phyloP scores from a whole-genome alignment of 1,140 invertebrate species.

The Drosophila athabasca region DNA sequence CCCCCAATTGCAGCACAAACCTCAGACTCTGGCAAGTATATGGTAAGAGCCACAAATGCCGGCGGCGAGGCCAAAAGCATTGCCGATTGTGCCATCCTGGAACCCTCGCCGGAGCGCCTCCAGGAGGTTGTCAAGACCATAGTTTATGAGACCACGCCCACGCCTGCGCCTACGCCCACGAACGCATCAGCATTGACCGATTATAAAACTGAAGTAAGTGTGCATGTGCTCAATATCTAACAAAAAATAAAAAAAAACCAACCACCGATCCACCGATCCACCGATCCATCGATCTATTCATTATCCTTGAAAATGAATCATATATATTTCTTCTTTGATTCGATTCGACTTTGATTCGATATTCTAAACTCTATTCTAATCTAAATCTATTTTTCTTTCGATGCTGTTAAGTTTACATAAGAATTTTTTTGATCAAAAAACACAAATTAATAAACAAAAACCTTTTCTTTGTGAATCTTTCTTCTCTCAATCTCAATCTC shows the following conservation, averaged over 20 bases:
- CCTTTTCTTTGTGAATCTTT: slow-evolving; percentile 72
- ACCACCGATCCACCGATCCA: slow-evolving; percentile 7
- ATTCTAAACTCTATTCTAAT: slow-evolving; percentile 16
- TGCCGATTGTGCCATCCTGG: slow-evolving; percentile 90
- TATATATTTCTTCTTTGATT: neutral
- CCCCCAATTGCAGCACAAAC: slow-evolving; percentile 74
- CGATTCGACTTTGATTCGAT: neutral
- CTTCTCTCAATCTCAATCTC: slow-evolving; percentile 65
- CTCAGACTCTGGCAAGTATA: slow-evolving; percentile 89
- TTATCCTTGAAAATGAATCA: slow-evolving; percentile 9
- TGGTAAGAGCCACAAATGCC: slow-evolving; percentile 88
- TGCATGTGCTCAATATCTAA: slow-evolving; percentile 83
- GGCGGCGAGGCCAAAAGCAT: slow-evolving; percentile 91
- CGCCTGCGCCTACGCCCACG: slow-evolving; percentile 48
- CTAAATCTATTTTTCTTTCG: slow-evolving; percentile 41
- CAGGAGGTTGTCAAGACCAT: slow-evolving; percentile 88
- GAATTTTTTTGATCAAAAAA: slow-evolving; percentile 14
- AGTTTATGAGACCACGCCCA: slow-evolving; percentile 85
- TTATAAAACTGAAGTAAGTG: slow-evolving; percentile 83
- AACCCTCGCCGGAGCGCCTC: slow-evolving; percentile 88
- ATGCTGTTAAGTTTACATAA: slow-evolving; percentile 48
- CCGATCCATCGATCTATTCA: slow-evolving; percentile 38
- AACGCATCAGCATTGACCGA: slow-evolving; percentile 50
- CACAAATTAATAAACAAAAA: slow-evolving; percentile 64
- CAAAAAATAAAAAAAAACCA: neutral